Evolutionary conservation across 2,797 vertebrate genomes (phyloP).

Genomic region (Clamator glandarius): DNA sequence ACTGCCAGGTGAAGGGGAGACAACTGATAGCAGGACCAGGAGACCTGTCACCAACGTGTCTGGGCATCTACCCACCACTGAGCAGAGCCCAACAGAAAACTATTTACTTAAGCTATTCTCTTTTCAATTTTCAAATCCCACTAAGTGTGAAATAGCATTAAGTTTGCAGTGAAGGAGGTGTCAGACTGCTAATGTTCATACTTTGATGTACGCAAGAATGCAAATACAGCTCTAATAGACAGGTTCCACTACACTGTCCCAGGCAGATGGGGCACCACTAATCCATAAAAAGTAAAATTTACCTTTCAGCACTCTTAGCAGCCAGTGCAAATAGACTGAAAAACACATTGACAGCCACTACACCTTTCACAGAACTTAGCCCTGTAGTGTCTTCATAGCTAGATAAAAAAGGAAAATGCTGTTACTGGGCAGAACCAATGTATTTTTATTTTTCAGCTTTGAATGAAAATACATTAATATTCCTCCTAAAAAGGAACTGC

Average conservation of each 20-base stretch:
- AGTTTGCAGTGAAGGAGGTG: not conserved
- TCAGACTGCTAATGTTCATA: constrained; percentile 24
- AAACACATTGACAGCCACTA: not conserved
- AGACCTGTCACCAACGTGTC: not conserved
- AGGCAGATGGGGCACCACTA: not conserved
- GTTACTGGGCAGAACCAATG: not conserved
- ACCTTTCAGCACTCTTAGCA: not conserved
- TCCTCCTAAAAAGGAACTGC: not conserved
- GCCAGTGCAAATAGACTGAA: not conserved
- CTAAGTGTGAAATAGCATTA: constrained; percentile 54
- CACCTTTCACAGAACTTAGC: not conserved
- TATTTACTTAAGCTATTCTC: not conserved
- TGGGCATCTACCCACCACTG: not conserved
- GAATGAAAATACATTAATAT: not conserved
- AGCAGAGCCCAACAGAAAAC: not conserved
- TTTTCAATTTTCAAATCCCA: constrained; percentile 34
- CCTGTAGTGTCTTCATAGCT: not conserved
- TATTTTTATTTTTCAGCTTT: not conserved
- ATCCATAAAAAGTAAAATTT: not conserved
- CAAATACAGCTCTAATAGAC: not conserved
- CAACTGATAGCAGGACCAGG: not conserved
- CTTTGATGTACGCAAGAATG: not conserved
- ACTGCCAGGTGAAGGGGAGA: not conserved
- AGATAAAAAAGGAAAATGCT: not conserved
- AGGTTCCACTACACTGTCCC: not conserved